Evolutionary conservation across 2,797 vertebrate species (phyloP).

Genomic region (Esox masquinongy): DNA sequence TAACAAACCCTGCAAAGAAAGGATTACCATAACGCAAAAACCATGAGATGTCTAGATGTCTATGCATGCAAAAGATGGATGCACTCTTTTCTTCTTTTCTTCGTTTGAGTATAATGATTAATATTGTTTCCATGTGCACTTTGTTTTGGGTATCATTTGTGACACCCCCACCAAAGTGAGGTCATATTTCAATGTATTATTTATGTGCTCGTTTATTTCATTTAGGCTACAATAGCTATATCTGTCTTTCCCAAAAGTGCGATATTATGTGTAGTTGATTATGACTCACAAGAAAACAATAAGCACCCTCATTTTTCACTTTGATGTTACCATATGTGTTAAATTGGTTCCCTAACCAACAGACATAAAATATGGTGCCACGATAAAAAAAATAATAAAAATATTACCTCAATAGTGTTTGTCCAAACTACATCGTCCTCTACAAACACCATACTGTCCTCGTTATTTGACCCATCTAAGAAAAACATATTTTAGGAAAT

Average conservation of each 20-base stretch:
- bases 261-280: neutral
- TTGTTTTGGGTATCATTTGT: neutral
- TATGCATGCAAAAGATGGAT: neutral
- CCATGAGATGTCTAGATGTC: neutral
- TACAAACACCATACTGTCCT: neutral
- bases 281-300: neutral
- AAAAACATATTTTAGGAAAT: neutral
- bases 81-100: neutral
- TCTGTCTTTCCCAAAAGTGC: neutral
- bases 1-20: neutral
- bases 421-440: slow-evolving; percentile 42
- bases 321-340: neutral
- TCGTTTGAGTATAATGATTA: neutral
- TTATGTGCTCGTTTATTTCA: no score
- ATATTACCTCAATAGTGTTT: slow-evolving; percentile 60
- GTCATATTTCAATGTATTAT: neutral
- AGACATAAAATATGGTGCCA: rapidly evolving
- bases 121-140: neutral
- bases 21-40: neutral
- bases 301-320: neutral
- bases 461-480: slow-evolving; percentile 30
- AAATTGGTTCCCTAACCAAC: neutral
- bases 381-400: neutral
- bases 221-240: no score
- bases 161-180: neutral